These are phyloP conservation scores for Ailurus styani DNA, from an alignment of 2,113 vertebrate genomes.

Conservation along the genomic window DNA sequence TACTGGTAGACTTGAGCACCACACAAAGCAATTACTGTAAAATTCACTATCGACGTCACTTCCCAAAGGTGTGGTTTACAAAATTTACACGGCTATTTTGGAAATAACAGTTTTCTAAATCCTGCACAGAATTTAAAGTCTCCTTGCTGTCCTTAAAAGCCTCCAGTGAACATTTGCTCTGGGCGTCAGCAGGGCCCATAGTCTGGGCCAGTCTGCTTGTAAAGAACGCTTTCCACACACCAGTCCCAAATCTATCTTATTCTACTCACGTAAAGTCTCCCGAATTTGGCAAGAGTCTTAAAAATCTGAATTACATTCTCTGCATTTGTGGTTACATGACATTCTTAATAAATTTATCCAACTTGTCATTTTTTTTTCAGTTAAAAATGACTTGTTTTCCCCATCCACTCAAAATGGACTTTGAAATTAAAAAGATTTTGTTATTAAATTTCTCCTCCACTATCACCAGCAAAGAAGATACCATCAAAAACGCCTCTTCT, in stretches of 20 bases:
- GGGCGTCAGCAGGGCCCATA: neutral
- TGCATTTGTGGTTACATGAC: neutral
- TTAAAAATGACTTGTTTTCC: constrained; percentile 16
- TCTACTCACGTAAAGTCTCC: neutral
- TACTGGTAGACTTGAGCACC: neutral
- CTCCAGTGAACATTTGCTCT: neutral
- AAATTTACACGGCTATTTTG: neutral
- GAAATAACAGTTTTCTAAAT: constrained; percentile 1
- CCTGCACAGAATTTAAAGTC: neutral
- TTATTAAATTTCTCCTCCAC: neutral
- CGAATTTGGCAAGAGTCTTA: neutral
- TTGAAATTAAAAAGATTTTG: neutral
- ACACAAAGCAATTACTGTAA: neutral
- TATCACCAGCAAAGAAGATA: neutral
- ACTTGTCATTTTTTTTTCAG: neutral
- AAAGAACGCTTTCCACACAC: neutral
- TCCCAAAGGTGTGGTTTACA: neutral
- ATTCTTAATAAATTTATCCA: neutral
- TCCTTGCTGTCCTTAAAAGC: neutral
- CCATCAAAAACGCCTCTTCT: neutral
- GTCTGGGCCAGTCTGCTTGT: neutral
- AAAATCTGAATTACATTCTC: neutral
- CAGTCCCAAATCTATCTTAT: neutral
- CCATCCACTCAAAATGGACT: neutral
- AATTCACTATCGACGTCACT: neutral